Evolutionary conservation across 2,888 invertebrate genomes (phyloP).

Genomic region (Euphydryas editha): DNA sequence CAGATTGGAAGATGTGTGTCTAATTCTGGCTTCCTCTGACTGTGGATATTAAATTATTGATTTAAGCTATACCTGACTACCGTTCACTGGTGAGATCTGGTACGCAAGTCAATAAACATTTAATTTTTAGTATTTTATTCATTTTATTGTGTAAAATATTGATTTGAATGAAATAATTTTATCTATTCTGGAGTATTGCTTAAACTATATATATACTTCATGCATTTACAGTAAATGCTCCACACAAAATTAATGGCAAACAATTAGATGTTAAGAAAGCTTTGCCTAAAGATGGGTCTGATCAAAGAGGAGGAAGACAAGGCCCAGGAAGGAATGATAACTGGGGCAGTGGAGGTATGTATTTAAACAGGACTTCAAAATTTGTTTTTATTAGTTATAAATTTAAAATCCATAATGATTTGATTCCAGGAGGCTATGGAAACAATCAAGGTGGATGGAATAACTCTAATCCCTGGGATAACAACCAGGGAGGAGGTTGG

Average conservation of each 20-base stretch:
- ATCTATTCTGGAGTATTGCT: constrained; percentile 6
- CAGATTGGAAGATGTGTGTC: constrained; percentile 72
- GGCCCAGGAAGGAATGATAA: constrained; percentile 70
- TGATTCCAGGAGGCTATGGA: constrained; percentile 72
- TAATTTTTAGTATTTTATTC: constrained; percentile 10
- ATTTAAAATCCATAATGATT: constrained; percentile 9
- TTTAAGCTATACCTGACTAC: constrained; percentile 78
- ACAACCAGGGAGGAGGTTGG: constrained; percentile 55
- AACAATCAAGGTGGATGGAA: constrained; percentile 75
- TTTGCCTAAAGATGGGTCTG: constrained; percentile 90
- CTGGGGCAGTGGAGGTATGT: constrained; percentile 64
- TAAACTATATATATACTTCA: constrained; percentile 7
- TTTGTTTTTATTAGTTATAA: constrained; percentile 26
- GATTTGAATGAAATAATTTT: constrained; percentile 13
- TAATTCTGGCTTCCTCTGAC: constrained; percentile 79
- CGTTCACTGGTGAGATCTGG: constrained; percentile 61
- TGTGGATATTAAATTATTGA: constrained; percentile 78
- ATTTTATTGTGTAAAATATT: constrained; percentile 24
- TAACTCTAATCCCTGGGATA: constrained; percentile 78
- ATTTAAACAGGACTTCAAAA: neutral
- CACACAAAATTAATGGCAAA: constrained; percentile 93
- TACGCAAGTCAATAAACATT: constrained; percentile 78
- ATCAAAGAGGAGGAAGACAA: constrained; percentile 81
- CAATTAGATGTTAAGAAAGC: constrained; percentile 97
- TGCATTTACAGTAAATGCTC: constrained; percentile 86